Conservation (phyloP, 2,797 vertebrate species). For the Enteromius paludinosus region DNA sequence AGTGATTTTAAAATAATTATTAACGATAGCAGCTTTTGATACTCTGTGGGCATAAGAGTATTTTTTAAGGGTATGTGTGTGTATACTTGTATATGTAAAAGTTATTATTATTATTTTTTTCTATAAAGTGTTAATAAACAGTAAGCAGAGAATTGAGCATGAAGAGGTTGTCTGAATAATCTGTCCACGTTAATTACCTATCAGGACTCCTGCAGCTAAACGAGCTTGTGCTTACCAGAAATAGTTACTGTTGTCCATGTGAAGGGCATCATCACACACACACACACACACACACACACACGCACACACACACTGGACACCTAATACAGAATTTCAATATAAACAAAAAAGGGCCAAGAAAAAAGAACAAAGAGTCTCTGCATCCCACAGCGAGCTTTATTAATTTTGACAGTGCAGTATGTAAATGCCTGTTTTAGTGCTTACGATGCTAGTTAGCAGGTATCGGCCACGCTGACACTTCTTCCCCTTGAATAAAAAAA, state of each 20-base stretch:
- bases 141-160: conserved; percentile 33
- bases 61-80: background rate
- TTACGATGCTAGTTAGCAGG: conserved; percentile 58
- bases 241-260: conserved; percentile 47
- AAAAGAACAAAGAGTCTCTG: conserved; percentile 35
- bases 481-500: conserved; percentile 51
- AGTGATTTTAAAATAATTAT: background rate
- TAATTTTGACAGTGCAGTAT: conserved; percentile 59
- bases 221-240: conserved; percentile 43
- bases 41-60: background rate
- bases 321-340: conserved; percentile 42
- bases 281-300: conserved; percentile 23
- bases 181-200: conserved; percentile 48
- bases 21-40: background rate
- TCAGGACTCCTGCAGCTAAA: conserved; percentile 47
- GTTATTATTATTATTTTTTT: background rate
- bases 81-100: background rate
- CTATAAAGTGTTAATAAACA: conserved; percentile 33
- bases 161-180: conserved; percentile 43
- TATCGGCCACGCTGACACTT: conserved; percentile 52
- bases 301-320: conserved; percentile 16
- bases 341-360: conserved; percentile 28
- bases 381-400: conserved; percentile 49
- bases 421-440: conserved; percentile 60
- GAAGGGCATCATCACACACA: conserved; percentile 38